phyloP scores from a whole-genome alignment of 2,797 vertebrate species.

The Fundulus diaphanus region DNA sequence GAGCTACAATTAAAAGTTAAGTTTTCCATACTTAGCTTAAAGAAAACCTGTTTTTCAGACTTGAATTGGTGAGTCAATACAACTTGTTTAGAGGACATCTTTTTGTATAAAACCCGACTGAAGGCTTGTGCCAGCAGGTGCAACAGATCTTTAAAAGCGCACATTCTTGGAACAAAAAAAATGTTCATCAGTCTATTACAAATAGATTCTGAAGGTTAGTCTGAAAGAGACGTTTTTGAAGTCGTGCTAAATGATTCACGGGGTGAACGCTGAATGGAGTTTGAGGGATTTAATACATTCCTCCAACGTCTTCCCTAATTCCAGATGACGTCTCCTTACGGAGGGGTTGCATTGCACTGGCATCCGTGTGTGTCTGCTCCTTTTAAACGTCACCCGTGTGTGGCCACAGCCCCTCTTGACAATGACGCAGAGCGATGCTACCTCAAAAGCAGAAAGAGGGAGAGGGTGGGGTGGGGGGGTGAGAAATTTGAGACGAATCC shows the following conservation, averaged over 20 bases:
- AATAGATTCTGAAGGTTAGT: slow-evolving; percentile 14
- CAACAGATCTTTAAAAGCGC: slow-evolving; percentile 42
- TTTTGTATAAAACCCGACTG: neutral
- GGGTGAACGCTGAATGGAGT: slow-evolving; percentile 50
- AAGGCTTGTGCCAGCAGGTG: neutral
- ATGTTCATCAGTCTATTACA: neutral
- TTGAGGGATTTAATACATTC: slow-evolving; percentile 68
- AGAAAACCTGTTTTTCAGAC: neutral
- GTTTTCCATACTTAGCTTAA: neutral
- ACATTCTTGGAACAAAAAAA: slow-evolving; percentile 14
- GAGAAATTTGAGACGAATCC: slow-evolving; percentile 76
- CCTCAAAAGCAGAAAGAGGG: slow-evolving; percentile 57
- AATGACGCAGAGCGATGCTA: slow-evolving; percentile 74
- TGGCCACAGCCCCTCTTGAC: slow-evolving; percentile 62
- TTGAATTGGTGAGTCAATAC: neutral
- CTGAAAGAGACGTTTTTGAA: slow-evolving; percentile 41
- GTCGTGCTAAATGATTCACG: slow-evolving; percentile 44
- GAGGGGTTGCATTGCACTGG: slow-evolving; percentile 61
- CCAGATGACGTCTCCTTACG: slow-evolving; percentile 59
- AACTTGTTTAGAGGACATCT: neutral
- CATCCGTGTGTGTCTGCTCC: slow-evolving; percentile 63
- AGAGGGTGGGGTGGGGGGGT: neutral
- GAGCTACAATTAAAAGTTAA: neutral
- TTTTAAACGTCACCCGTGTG: slow-evolving; percentile 69
- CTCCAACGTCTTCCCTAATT: slow-evolving; percentile 63